Percentiles rank a stretch among this genome's conserved stretches.
Evolutionary conservation across 2,113 vertebrate genomes (phyloP).

Genomic region (Laticauda colubrina): DNA sequence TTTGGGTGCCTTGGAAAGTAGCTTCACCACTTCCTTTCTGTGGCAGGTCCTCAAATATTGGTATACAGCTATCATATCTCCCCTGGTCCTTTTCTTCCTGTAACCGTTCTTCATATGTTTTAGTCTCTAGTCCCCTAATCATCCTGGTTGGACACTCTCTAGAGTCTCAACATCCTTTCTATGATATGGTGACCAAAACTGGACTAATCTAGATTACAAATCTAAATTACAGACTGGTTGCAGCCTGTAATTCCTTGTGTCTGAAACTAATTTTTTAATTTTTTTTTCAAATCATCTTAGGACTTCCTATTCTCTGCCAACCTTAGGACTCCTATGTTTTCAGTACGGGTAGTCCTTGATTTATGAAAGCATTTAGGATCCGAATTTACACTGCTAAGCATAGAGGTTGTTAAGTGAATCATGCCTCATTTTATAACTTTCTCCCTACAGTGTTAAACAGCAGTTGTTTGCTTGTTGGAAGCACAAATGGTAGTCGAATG

Average conservation of each 20-base stretch:
- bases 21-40: too few species aligned
- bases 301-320: neutral
- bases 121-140: too few species aligned
- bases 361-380: neutral
- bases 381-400: neutral
- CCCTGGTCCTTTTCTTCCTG: too few species aligned
- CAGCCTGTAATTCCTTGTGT: neutral
- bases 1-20: too few species aligned
- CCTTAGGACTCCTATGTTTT: neutral
- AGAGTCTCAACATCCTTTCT: too few species aligned
- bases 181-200: too few species aligned
- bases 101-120: too few species aligned
- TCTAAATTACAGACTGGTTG: neutral
- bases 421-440: neutral
- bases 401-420: neutral
- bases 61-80: too few species aligned
- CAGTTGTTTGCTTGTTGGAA: neutral
- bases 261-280: neutral
- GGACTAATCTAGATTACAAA: too few species aligned
- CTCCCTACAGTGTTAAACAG: neutral
- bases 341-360: neutral
- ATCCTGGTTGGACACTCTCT: too few species aligned
- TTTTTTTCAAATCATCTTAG: neutral
- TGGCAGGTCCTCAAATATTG: too few species aligned
- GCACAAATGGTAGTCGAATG: neutral